Evolutionary conservation across 2,888 invertebrate genomes (phyloP).

Genomic region (Cryptophagus acutangulus): DNA sequence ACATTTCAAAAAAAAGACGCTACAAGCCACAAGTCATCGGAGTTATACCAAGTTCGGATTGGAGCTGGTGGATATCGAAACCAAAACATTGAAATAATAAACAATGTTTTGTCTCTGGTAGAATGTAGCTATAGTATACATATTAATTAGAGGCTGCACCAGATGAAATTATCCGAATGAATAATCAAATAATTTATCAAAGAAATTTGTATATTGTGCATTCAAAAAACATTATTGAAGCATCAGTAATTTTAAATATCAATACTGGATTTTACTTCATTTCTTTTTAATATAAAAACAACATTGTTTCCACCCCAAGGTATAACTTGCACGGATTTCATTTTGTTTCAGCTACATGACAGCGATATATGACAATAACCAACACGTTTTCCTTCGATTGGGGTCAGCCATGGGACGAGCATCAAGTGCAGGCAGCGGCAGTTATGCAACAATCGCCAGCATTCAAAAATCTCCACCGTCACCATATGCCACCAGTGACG

Average conservation of each 20-base stretch:
- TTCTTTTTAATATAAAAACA: no score
- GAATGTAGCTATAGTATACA: no score
- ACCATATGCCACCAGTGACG: conserved; percentile 66
- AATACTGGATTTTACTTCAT: no score
- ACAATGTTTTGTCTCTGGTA: no score
- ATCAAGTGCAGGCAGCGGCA: conserved; percentile 70
- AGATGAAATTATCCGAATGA: conserved; percentile 4
- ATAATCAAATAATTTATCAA: conserved; percentile 7
- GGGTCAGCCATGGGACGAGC: conserved; percentile 64
- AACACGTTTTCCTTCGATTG: conserved; percentile 70
- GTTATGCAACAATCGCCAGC: conserved; percentile 79
- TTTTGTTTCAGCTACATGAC: conserved; percentile 62
- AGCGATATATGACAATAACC: conserved; percentile 69
- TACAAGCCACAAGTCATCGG: no score
- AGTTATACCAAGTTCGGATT: no score
- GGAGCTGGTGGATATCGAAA: no score
- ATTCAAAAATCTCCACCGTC: conserved; percentile 69
- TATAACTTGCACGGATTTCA: neutral
- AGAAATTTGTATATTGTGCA: conserved; percentile 6
- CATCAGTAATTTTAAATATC: conserved; percentile 5
- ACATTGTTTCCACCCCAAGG: neutral
- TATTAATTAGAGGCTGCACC: no score
- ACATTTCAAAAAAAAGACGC: no score
- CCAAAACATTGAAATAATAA: no score
- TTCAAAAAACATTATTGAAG: neutral